Evolutionary conservation across 2,888 invertebrate species (phyloP), one percentile per base, ranked within the genome.

Genomic region (Digitonthophagus gazella): DNA sequence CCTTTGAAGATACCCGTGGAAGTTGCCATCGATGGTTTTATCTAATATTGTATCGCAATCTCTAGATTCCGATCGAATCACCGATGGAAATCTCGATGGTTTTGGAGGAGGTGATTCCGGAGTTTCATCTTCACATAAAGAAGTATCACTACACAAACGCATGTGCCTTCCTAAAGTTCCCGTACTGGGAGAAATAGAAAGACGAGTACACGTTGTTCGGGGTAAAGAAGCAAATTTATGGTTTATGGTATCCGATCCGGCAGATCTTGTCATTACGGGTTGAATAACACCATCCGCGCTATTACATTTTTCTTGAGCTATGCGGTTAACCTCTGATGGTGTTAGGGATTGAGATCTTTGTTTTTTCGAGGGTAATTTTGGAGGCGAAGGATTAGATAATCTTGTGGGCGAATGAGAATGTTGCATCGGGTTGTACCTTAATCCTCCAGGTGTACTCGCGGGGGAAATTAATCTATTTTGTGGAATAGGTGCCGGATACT

Each of bases 291-390:
- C 91, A 78, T 90, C 91, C 1, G 89, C 90, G 78, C 90, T 91
- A 57, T 88, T 90, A 75, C 90, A 89, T 78, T 89, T 89, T 18
- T 90, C 90, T 66, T 84, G 83, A 44, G 81, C 80, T 71, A 82
- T 80, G 66, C 80, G 78, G 72, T 87, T 74, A 77, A 84, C 83
- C 85, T 88, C 87, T 0, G 84, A 83, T 0, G 93, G 92, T 0
- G 92, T 92, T 28, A 93, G 81, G 0, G 93, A 93, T 78, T 93
- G 91, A n/a, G 93, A 93, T 70, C 93, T 86, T 80, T 93, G 92
- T 77, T 90, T 89, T 77, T 90, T 86, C 44, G 85, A 84, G 6
- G 86, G 86, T 71, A 86, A 74, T 70, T 84, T 80, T 2, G 86
- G 87, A 15, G 80, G 78, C 2, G 79, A 77, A 66, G 86, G 86